These are phyloP conservation scores for Gymnopithys bicolor DNA, from an alignment of 2,797 vertebrate species.

Conservation along the genomic window DNA sequence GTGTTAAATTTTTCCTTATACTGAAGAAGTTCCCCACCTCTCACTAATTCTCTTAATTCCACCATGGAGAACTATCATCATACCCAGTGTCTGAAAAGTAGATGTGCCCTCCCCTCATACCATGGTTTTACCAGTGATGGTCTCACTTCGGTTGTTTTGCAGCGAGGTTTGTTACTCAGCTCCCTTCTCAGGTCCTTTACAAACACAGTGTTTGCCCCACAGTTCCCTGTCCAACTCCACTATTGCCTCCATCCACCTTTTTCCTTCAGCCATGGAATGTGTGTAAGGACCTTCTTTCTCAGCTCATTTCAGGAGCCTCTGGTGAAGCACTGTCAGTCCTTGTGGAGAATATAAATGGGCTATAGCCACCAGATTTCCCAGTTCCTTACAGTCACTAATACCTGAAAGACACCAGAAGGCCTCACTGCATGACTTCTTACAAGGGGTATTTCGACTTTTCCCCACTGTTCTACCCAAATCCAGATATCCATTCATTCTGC, in stretches of 20 bases:
- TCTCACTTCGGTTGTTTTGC: background rate
- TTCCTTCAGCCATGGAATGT: background rate
- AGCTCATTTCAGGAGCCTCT: background rate
- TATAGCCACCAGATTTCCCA: background rate
- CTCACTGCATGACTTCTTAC: background rate
- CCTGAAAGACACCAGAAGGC: background rate
- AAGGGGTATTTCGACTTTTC: background rate
- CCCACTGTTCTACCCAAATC: background rate
- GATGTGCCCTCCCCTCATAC: background rate
- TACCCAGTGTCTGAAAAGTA: background rate
- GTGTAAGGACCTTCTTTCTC: background rate
- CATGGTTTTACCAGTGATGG: background rate
- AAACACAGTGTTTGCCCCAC: fast-evolving
- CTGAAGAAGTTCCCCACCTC: background rate
- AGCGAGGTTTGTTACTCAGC: background rate
- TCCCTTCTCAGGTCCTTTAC: background rate
- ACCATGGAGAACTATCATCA: background rate
- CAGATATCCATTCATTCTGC: background rate
- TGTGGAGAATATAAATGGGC: background rate
- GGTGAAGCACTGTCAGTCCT: background rate
- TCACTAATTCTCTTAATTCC: background rate
- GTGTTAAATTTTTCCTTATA: background rate
- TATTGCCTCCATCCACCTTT: background rate
- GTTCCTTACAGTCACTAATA: background rate
- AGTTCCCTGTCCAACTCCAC: background rate